Base-by-base conservation (phyloP, 2,113 vertebrate species). In the Ancistrus triradiatus region DNA sequence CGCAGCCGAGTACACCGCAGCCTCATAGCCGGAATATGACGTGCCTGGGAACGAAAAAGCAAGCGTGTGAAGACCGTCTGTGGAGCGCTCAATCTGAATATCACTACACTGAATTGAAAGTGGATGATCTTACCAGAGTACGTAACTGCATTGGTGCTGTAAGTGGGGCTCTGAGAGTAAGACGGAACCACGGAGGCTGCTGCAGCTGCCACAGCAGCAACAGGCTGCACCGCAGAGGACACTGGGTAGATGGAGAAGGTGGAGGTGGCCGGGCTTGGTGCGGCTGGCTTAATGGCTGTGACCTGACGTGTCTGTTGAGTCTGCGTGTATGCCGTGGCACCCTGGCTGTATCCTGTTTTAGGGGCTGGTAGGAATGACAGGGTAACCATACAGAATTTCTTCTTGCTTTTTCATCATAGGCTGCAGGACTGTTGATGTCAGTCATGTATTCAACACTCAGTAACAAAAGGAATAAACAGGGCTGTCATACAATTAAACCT, bases 231-330 rank as follows among this genome's bases (percentile, higher is more conserved):
- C 10, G 92, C 91, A 15, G 95, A 97, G 33, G 94, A 97, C 53
- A 98, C 94, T 0, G 96, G 96, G 85, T 98, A 99, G 78, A 99
- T 95, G 61, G 96, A 95, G 83, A 97, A 99, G 0, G 95, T 95
- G 2, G 95, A 95, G 0, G 95, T 93, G 56, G 91, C 95, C 18
- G 93, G 93, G 83, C 91, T 96, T 50, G 92, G 94, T 24, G 91
- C 93, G 18, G 95, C 93, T 67, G 94, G 95, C 72, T 99, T 99
- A 79, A 99, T 97, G 74, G 95, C 94, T 10, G 96, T 98, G 77
- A 99, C 96, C 82, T 99, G 96, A 1, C 96, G 89, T 46, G 91
- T 91, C 78, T 95, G 95, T 84, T 97, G 96, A 64, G 90, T 91
- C 87, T 98, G 95, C 1, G 94, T 95, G 78, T 98, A 98, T 1